Base-by-base conservation (phyloP, 2,797 vertebrate genomes). In the Sardinella longiceps region DNA sequence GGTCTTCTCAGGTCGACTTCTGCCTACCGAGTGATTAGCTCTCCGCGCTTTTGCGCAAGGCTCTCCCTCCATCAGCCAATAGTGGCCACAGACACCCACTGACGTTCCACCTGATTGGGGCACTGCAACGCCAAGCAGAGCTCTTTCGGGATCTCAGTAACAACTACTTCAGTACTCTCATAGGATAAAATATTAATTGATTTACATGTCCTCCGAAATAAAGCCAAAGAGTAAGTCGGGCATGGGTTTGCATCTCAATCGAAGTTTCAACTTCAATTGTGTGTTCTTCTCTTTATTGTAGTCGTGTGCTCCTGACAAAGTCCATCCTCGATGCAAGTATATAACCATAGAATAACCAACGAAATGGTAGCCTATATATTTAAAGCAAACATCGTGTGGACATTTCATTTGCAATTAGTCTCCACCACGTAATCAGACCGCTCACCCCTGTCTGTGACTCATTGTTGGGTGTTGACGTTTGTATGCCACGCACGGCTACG, bases 41-140 rank as follows among this genome's bases (percentile, higher is more conserved):
- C 87, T 89, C 93, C 94, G 92, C 90, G 96, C 92, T 98, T 98
- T 98, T 98, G 96, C 96, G 96, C 97, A 96, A 96, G 96, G 96
- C 94, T 93, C 92, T 93, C 92, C 93, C 92, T 92, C 91, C 91
- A 90, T 86, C 90, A 94, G 90, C 95, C 95, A 96, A 95, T 96
- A 87, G 92, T 82, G 87, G 88, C 77, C 91, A 86, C 92, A 88
- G 90, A 90, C 91, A 92, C 85, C 91, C 90, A 89, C 88, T 90
- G 93, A 91, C 88, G 92, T 92, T 91, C 88, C 92, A 91, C 89
- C 91, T 94, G 94, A 96, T 96, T 96, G 93, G 95, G 90, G 92
- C 91, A 91, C 83, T 0, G 87, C 86, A 25, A 92, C 93, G 95
- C 93, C 94, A 94, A 91, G 91, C 90, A 93, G 87, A 63, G 88